Conservation (phyloP, 2,113 vertebrate species). For the Opisthocomus hoazin region DNA sequence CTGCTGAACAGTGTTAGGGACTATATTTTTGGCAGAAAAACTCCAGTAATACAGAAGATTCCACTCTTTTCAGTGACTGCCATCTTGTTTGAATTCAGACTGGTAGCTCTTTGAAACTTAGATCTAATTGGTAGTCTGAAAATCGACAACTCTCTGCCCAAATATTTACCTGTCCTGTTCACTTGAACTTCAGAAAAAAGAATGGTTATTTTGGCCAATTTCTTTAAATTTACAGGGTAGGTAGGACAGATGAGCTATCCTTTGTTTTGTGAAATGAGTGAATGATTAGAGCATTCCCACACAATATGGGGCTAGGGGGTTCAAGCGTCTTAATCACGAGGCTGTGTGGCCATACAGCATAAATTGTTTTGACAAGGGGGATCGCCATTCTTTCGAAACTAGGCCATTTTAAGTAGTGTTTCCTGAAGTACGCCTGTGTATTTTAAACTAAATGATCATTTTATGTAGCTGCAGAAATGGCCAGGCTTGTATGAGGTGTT, state of each 20-base stretch:
- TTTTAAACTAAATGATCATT: neutral
- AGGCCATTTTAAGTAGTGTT: neutral
- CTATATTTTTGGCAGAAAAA: neutral
- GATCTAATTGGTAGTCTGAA: neutral
- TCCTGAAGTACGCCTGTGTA: neutral
- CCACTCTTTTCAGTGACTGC: neutral
- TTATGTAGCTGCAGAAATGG: neutral
- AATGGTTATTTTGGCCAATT: neutral
- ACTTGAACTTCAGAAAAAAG: neutral
- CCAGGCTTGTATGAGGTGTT: neutral
- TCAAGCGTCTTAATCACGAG: neutral
- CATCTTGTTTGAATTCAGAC: neutral
- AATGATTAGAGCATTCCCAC: neutral
- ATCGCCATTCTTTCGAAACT: neutral
- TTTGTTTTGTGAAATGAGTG: neutral
- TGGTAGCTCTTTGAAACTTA: neutral
- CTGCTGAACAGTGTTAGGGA: neutral
- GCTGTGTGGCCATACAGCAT: accelerated
- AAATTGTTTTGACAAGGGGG: neutral
- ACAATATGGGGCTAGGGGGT: neutral
- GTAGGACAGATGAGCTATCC: neutral
- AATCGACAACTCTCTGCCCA: neutral
- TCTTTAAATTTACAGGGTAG: neutral
- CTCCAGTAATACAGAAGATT: neutral
- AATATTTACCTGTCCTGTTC: neutral